phyloP scores from a whole-genome alignment of 2,113 vertebrate species.

The Piliocolobus tephrosceles region DNA sequence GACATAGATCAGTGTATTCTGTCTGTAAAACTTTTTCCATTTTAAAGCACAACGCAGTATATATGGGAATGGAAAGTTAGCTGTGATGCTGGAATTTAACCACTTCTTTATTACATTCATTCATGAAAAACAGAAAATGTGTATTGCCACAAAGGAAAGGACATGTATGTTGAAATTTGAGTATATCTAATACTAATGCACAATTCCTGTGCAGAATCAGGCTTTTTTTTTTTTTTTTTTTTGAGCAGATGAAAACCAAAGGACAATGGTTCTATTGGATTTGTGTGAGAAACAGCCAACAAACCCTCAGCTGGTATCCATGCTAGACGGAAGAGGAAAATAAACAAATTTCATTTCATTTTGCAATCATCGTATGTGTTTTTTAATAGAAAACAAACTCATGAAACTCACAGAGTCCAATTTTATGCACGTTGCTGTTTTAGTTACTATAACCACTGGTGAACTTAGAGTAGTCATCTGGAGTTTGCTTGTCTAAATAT shows the following conservation, averaged over 20 bases:
- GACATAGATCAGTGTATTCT: background rate
- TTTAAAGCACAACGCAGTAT: background rate
- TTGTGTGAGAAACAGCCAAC: background rate
- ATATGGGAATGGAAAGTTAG: background rate
- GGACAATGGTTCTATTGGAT: background rate
- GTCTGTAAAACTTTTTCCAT: background rate
- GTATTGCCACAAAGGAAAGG: background rate
- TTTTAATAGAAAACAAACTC: slow-evolving; percentile 26
- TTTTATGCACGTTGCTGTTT: slow-evolving; percentile 4
- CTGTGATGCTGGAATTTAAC: background rate
- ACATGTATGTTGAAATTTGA: background rate
- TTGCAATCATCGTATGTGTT: slow-evolving; percentile 7
- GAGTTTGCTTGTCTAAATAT: slow-evolving; percentile 51
- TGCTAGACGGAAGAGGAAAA: background rate
- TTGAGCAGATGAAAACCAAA: background rate
- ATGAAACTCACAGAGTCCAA: background rate
- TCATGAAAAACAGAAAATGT: background rate
- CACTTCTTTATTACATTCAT: background rate
- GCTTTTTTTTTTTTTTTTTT: background rate
- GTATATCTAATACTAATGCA: background rate
- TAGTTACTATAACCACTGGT: slow-evolving; percentile 4
- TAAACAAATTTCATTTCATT: background rate
- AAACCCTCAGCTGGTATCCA: background rate
- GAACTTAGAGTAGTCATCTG: background rate
- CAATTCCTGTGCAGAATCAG: background rate